Base-by-base conservation (phyloP, 2,113 vertebrate genomes). In the Oreocharis arfaki region DNA sequence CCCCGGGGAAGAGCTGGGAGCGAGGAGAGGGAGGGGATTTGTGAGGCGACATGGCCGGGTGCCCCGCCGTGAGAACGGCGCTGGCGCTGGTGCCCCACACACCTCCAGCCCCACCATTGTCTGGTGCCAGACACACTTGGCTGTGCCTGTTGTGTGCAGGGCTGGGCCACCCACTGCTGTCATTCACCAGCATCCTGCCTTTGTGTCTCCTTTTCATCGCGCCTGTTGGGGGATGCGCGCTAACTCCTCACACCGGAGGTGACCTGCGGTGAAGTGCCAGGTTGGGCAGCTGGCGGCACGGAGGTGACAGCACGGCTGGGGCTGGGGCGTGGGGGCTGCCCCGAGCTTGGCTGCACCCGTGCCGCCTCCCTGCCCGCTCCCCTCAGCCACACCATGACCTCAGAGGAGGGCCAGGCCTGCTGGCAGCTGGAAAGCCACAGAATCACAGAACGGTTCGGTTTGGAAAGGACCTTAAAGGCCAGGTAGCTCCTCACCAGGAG, bases 181-280 rank as follows among this genome's bases (percentile, higher is more conserved):
- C 93, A 95, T 96, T 97, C 94, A 90, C 77, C 82, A 87, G 78
- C 93, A 87, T 91, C 93, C 95, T 96, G 96, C 81, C 82, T 94
- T 95, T 96, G 81, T 96, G 81, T 80, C 89, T 87, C 46, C 93
- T 84, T 85, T 88, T 91, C 65, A 56, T 42, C 4, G 3, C 2
- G 88, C 73, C 65, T 13, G 19, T 14, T 5, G 61, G 79, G 84
- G 83, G 81, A 87, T 94, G 90, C 90, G 91, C 50, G 14, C 24
- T 86, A 87, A 59, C 81, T 78, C 85, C 50, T 93, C 83, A 44
- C 87, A 41, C 71, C 39, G 23, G 92, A 90, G 90, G 68, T 78
- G 59, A 75, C 69, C 83, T 49, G 77, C 7, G 3, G 26, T 1
- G 57, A 4, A 14, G 13, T 5, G 5, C 52, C 74, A 55, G 77